phyloP scores from a whole-genome alignment of 2,797 vertebrate genomes.

The Coranthus polyacanthus region DNA sequence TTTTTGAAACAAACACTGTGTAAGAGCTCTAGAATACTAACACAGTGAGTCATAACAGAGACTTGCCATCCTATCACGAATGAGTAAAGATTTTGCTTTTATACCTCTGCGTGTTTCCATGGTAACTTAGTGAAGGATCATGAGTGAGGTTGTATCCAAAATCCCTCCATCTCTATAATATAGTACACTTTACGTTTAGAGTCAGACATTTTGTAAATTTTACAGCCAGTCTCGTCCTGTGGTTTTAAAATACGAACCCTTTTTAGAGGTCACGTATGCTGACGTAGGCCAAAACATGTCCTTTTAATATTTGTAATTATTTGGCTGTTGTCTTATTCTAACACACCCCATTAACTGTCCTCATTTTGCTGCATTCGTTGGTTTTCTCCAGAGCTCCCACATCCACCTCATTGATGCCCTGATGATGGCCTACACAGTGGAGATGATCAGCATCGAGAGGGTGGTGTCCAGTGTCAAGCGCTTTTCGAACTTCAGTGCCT shows the following conservation, averaged over 20 bases:
- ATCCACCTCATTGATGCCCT: conserved; percentile 96
- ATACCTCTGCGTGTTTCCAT: conserved; percentile 37
- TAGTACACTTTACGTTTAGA: background rate
- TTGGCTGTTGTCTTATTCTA: no score
- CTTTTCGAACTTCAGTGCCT: conserved; percentile 94
- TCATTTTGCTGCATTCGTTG: background rate
- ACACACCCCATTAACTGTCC: background rate
- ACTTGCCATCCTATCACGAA: background rate
- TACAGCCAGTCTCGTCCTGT: background rate
- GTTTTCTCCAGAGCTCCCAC: conserved; percentile 88
- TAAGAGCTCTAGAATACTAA: conserved; percentile 15
- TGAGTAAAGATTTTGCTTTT: background rate
- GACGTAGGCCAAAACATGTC: background rate
- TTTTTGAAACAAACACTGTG: background rate
- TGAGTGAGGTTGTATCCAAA: background rate
- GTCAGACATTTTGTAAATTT: background rate
- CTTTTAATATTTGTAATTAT: no score
- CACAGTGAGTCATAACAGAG: background rate
- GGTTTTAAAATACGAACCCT: background rate
- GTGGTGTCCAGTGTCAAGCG: conserved; percentile 93
- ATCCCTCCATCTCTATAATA: background rate
- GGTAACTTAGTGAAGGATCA: conserved; percentile 22
- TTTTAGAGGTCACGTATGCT: background rate
- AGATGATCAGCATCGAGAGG: conserved; percentile 97
- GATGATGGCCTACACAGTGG: conserved; percentile 93